A percentile compares a stretch with the other conserved stretches of the same genome.
Evolutionary conservation across 2,113 vertebrate genomes (phyloP).

Genomic region (Pyxicephalus adspersus): DNA sequence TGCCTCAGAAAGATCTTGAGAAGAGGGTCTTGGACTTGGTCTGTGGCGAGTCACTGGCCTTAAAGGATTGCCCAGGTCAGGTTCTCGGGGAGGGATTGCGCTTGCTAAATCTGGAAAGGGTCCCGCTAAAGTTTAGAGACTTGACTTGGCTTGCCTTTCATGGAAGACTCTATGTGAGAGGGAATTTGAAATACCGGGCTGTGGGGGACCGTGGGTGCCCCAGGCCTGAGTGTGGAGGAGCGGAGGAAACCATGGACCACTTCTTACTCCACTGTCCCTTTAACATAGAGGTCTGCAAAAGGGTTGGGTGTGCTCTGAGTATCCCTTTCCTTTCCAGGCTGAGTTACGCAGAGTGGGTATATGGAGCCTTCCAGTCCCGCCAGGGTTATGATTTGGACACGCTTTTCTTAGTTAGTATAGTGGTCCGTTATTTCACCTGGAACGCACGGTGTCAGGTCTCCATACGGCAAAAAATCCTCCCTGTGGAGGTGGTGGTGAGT

Average conservation of each 20-base stretch:
- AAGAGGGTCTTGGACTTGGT: too few species aligned
- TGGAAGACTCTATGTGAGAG: background rate
- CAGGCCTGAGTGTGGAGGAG: background rate
- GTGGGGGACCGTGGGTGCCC: background rate
- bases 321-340: too few species aligned
- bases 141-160: background rate
- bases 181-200: background rate
- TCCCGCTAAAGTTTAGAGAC: background rate
- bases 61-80: background rate
- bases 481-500: background rate
- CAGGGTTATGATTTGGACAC: background rate
- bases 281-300: too few species aligned
- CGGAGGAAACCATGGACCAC: background rate
- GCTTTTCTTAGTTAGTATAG: background rate
- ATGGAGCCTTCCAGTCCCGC: too few species aligned
- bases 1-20: too few species aligned
- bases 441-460: conserved; percentile 1
- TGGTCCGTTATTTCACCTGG: background rate
- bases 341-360: too few species aligned
- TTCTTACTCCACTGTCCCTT: background rate
- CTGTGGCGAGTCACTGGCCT: too few species aligned
- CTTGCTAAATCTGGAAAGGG: background rate
- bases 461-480: background rate
- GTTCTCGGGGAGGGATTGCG: background rate
- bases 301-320: too few species aligned